Conservation (phyloP, 1,140 invertebrate genomes). For the Drosophila ironensis region DNA sequence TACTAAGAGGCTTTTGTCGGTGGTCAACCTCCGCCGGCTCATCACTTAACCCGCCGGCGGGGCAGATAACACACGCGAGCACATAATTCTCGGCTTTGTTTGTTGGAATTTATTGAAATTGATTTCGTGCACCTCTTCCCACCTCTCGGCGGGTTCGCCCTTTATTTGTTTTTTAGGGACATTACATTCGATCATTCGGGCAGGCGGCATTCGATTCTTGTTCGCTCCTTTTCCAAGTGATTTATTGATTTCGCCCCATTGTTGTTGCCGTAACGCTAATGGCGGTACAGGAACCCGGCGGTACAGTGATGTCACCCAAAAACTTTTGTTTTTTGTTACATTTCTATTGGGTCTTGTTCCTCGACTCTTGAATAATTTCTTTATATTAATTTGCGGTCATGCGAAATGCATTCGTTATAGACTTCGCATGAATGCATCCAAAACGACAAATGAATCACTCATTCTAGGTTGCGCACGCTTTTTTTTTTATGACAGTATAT, state of each 20-base stretch:
- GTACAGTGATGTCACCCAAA: background rate
- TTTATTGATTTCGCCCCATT: constrained; percentile 66
- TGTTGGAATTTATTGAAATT: constrained; percentile 52
- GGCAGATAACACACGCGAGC: constrained; percentile 51
- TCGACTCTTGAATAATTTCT: too few species aligned
- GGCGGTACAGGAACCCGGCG: constrained; percentile 3
- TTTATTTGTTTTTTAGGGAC: constrained; percentile 29
- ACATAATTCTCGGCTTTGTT: constrained; percentile 63
- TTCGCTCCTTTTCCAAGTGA: constrained; percentile 58
- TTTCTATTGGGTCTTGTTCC: too few species aligned
- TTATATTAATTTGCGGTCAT: too few species aligned
- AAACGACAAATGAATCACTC: too few species aligned
- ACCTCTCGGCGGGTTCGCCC: background rate
- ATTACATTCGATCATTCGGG: constrained; percentile 54
- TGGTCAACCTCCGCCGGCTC: constrained; percentile 14
- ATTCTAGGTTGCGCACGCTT: too few species aligned
- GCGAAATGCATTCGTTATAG: too few species aligned
- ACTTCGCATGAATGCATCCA: too few species aligned
- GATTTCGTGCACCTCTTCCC: constrained; percentile 23
- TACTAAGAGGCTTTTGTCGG: constrained; percentile 73
- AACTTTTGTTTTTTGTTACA: too few species aligned
- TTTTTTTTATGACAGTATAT: too few species aligned
- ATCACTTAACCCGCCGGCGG: background rate
- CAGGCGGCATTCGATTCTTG: constrained; percentile 17
- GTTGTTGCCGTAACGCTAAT: constrained; percentile 60